These are phyloP conservation scores for Chloroclysta siterata DNA, from an alignment of 2,888 invertebrate species.

Conservation along the genomic window DNA sequence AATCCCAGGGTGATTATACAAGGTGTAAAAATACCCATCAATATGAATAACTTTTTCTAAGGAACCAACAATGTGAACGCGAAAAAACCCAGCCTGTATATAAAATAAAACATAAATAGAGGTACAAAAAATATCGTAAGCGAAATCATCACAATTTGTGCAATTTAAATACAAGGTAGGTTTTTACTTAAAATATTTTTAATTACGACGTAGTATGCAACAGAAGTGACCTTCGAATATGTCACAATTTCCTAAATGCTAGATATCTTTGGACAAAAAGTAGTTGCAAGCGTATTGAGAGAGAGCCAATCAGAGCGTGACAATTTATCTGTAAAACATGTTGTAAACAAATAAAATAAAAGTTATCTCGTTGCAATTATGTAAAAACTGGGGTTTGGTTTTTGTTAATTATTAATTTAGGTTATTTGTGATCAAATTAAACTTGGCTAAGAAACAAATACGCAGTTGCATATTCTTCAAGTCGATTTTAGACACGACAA, in stretches of 20 bases:
- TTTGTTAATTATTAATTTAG: background rate
- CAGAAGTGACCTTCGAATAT: constrained; percentile 15
- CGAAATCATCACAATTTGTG: background rate
- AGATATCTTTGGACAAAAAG: constrained; percentile 32
- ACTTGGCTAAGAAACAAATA: too few species aligned
- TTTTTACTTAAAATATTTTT: background rate
- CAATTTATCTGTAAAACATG: constrained; percentile 32
- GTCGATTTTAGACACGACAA: too few species aligned
- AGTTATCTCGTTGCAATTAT: constrained; percentile 6
- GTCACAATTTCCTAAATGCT: constrained; percentile 19
- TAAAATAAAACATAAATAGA: too few species aligned
- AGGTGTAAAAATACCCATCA: too few species aligned
- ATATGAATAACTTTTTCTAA: too few species aligned
- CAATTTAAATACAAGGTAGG: background rate
- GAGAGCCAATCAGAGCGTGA: constrained; percentile 36
- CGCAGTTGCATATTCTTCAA: too few species aligned
- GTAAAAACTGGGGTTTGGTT: constrained; percentile 12
- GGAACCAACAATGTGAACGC: too few species aligned
- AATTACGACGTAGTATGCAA: constrained; percentile 2
- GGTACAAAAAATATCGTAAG: too few species aligned
- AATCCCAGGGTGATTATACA: too few species aligned
- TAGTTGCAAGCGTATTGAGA: constrained; percentile 29
- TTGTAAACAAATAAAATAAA: constrained; percentile 33
- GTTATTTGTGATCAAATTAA: background rate
- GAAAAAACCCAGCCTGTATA: too few species aligned